Conservation (phyloP, 2,797 vertebrate genomes). For the Enteromius thamalakanensis region DNA sequence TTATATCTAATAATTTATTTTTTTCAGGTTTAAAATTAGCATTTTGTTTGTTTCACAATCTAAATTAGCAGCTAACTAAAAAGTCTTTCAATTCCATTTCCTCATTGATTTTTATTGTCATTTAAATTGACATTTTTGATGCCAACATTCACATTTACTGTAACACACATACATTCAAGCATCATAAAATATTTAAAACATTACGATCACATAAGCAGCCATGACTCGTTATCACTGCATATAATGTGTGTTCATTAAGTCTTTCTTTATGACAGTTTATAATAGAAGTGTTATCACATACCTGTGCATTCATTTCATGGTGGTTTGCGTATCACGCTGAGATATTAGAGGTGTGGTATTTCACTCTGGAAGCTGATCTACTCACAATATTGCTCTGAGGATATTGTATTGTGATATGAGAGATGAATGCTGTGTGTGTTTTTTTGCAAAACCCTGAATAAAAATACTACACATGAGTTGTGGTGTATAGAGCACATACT, state of each 20-base stretch:
- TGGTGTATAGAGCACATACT: not conserved
- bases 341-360: not conserved
- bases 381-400: constrained; percentile 16
- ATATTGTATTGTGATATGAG: constrained; percentile 31
- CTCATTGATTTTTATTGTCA: not conserved
- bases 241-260: not conserved
- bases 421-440: not conserved
- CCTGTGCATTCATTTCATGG: not conserved
- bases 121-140: not conserved
- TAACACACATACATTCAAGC: not conserved
- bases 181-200: not conserved
- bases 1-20: too few relatives aligned
- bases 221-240: not conserved
- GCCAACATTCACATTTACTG: not conserved
- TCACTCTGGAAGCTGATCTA: constrained; percentile 14
- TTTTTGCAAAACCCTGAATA: constrained; percentile 6
- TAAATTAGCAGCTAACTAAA: not conserved
- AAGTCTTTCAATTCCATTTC: not conserved
- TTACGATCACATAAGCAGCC: not conserved
- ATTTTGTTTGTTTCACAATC: not conserved
- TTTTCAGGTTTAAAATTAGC: too few relatives aligned
- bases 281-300: not conserved
- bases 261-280: not conserved
- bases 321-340: not conserved
- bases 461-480: not conserved